phyloP scores from a whole-genome alignment of 2,888 invertebrate species.

The Atrina japonica region DNA sequence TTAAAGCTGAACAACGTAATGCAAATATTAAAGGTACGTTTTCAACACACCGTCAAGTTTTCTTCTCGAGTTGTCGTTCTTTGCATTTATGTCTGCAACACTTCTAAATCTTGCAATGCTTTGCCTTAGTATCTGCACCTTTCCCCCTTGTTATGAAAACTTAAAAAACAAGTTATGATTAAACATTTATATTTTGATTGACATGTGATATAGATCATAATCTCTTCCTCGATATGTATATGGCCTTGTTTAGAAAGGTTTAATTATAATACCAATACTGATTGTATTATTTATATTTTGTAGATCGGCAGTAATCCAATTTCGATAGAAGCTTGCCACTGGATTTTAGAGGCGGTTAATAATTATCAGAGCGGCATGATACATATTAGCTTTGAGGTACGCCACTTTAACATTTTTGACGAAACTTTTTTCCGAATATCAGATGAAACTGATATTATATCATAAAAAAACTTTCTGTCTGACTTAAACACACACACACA shows the following conservation, averaged over 20 bases:
- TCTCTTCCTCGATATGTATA: neutral
- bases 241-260: neutral
- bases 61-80: no score
- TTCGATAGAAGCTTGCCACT: slow-evolving; percentile 78
- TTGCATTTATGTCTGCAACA: no score
- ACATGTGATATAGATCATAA: no score
- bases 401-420: no score
- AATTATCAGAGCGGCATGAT: slow-evolving; percentile 56
- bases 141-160: no score
- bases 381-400: slow-evolving; percentile 71
- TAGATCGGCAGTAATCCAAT: slow-evolving; percentile 78
- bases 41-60: neutral
- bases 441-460: no score
- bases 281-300: neutral
- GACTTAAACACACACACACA: no score
- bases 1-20: slow-evolving; percentile 70
- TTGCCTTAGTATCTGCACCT: neutral
- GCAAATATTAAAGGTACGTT: slow-evolving; percentile 72
- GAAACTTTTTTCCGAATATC: no score
- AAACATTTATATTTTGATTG: no score
- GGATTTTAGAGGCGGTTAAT: slow-evolving; percentile 70
- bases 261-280: neutral
- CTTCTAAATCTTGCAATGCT: neutral
- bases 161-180: no score
- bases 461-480: no score